Evolutionary conservation across 2,888 invertebrate species (phyloP), one percentile per base, ranked within the genome.

Genomic region (Ommatoiulus sabulosus): DNA sequence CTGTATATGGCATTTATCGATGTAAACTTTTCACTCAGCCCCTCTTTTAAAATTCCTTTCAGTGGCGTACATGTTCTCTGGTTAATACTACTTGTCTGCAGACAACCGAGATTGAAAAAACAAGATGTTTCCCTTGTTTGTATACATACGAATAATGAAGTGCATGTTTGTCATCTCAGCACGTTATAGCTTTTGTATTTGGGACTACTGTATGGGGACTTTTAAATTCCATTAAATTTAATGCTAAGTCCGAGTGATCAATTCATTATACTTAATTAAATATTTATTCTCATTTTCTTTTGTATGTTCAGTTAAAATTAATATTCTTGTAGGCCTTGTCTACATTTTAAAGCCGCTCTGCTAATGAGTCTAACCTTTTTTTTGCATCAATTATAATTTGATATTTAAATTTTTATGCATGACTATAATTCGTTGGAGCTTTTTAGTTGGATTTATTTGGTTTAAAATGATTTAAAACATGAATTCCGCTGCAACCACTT

Each of bases 111-210:
- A n/a, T 63, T n/a, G 63, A 63, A 17, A n/a, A 63, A n/a, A 63
- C n/a, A n/a, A n/a, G n/a, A 17, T n/a, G 3, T 63, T 63, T n/a
- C 4, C n/a, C 7, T n/a, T n/a, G n/a, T 63, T 17, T 63, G 7
- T 7, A n/a, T 63, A 46, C 46, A 46, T 46, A 8, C 8, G 8
- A 8, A 46, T 46, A 46, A n/a, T n/a, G n/a, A n/a, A n/a, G n/a
- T n/a, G n/a, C n/a, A n/a, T n/a, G n/a, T n/a, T n/a, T n/a, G n/a
- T n/a, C n/a, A n/a, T n/a, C n/a, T n/a, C n/a, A n/a, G n/a, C n/a
- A n/a, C n/a, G n/a, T n/a, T n/a, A n/a, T n/a, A n/a, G 24, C 72
- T 20, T 72, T 72, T 72, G 72, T 20, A 72, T 72, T 72, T 72
- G 72, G 24, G 72, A 24, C 24, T 72, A 72, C 72, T 72, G 72